Evolutionary conservation across 2,888 invertebrate genomes (phyloP).

Genomic region (Malthinus seriepunctatus): DNA sequence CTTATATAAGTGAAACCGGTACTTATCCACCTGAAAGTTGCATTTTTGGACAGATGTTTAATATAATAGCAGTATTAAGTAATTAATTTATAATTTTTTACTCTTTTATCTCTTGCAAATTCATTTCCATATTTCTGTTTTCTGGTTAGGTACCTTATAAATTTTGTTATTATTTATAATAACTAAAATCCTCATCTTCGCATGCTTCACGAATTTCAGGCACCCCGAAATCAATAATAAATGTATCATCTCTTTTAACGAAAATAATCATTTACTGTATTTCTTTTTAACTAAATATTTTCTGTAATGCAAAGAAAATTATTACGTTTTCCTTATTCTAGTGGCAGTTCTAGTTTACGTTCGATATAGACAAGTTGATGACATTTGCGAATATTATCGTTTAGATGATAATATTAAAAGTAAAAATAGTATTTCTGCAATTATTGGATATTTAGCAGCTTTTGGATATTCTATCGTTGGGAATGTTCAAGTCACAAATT

Average conservation of each 20-base stretch:
- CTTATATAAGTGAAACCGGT: conserved; percentile 62
- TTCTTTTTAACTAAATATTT: no score
- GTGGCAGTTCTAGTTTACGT: conserved; percentile 70
- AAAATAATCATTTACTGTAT: no score
- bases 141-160: no score
- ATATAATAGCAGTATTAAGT: conserved; percentile 69
- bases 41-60: conserved; percentile 75
- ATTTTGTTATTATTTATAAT: no score
- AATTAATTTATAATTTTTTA: no score
- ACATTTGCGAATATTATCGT: conserved; percentile 51
- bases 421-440: conserved; percentile 61
- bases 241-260: no score
- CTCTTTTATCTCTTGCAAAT: no score
- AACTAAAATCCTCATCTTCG: no score
- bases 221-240: no score
- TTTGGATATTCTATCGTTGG: conserved; percentile 73
- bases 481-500: conserved; percentile 74
- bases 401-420: conserved; percentile 54
- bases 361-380: conserved; percentile 67
- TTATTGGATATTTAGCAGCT: conserved; percentile 64
- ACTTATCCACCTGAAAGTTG: conserved; percentile 77
- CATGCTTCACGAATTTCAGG: no score
- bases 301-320: no score
- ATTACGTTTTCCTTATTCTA: conserved; percentile 50
- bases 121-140: no score